Evolutionary conservation across 2,888 invertebrate species (phyloP).

Genomic region (Ochropleura leucogaster): DNA sequence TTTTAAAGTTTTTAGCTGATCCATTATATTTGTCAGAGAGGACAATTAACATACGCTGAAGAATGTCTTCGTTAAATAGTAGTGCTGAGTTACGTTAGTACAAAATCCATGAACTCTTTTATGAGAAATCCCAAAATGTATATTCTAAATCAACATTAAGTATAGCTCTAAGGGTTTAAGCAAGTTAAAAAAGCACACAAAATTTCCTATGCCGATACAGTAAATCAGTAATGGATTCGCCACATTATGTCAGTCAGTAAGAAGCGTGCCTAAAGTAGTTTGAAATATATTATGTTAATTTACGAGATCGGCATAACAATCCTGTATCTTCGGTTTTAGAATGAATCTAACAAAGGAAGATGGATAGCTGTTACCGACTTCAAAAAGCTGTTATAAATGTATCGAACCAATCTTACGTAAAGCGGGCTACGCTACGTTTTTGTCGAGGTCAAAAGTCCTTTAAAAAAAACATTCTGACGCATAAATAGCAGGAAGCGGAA

Average conservation of each 20-base stretch:
- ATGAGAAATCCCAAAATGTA: too few relatives aligned
- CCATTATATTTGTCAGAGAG: too few relatives aligned
- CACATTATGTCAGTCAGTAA: constrained; percentile 17
- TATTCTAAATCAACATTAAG: background rate
- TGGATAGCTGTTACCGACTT: background rate
- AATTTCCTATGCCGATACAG: background rate
- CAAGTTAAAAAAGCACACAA: background rate
- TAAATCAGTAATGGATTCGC: constrained; percentile 19
- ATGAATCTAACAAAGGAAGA: background rate
- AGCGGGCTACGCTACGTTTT: too few relatives aligned
- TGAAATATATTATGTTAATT: constrained; percentile 49
- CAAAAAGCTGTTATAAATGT: too few relatives aligned
- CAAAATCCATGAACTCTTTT: background rate
- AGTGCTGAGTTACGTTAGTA: background rate
- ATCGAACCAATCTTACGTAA: too few relatives aligned
- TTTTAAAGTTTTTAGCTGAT: too few relatives aligned
- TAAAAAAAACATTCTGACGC: background rate
- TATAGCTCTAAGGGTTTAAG: background rate
- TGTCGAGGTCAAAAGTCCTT: too few relatives aligned
- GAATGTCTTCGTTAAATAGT: too few relatives aligned
- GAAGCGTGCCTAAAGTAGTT: constrained; percentile 3
- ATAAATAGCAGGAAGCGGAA: background rate
- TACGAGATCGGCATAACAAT: constrained; percentile 37
- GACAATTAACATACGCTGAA: too few relatives aligned
- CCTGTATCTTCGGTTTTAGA: constrained; percentile 2